Base-by-base conservation (phyloP, 2,888 invertebrate genomes). In the Tiliacea aurago region DNA sequence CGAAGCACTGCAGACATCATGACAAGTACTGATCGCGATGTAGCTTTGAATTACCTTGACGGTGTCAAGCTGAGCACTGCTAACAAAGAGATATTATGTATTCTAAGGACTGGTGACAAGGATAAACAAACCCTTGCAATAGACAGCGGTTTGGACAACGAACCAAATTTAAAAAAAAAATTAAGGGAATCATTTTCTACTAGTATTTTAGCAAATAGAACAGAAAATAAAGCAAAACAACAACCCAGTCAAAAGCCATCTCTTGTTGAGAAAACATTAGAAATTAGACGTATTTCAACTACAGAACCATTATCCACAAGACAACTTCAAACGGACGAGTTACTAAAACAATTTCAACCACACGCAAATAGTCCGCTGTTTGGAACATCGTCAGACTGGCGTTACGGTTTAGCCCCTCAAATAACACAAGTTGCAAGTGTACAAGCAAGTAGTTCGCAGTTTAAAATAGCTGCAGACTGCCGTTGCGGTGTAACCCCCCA, bases 1-100 rank as follows among this genome's bases (percentile, higher is more conserved):
- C 28, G 0, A 13, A 58, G 13, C 3, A 58, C 20, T 33, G 18
- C 0, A 1, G 15, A 63, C 23, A 49, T 28, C 18, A 10, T 47
- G 20, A 69, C 37, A 58, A 72, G 41, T 23, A 41, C 53, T 10
- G 33, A 49, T 53, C 23, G n/a, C n/a, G 49, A 70, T 43, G 49
- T 56, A 66, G 49, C 55, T 53, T 61, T 56, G 23, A 66, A 75
- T 55, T 61, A 64, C 13, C 45, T 28, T 53, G 18, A 33, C 6
- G 23, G 20, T 18, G 28, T n/a, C 13, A 67, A 37, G n/a, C 41
- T 15, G 4, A 68, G 4, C n/a, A 58, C 15, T 28, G n/a, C 41
- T 49, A 20, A 68, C 20, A 59, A 58, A 45, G 11, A 51, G 9
- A 68, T 58, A 51, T 18, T 59, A 20, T 49, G 49, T 43, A 49